These are phyloP conservation scores for Amphipyra berbera DNA, from an alignment of 2,888 invertebrate species.

Conservation along the genomic window DNA sequence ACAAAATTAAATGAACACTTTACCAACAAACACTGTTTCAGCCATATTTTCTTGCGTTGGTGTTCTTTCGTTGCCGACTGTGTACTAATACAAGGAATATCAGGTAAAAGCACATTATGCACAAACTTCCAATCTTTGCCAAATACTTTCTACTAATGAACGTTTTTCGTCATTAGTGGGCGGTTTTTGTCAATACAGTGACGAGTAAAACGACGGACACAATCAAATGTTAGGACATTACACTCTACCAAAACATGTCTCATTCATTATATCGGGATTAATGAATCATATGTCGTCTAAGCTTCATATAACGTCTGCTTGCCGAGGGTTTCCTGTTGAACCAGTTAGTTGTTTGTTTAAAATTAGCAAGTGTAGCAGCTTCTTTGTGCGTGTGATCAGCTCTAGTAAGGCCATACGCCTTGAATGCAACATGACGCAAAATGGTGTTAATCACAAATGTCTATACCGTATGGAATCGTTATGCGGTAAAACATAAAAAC, in stretches of 20 bases:
- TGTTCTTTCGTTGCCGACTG: slow-evolving; percentile 75
- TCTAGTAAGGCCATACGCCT: slow-evolving; percentile 12
- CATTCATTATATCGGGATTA: slow-evolving; percentile 69
- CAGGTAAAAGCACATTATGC: slow-evolving; percentile 74
- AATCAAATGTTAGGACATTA: slow-evolving; percentile 72
- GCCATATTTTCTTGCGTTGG: slow-evolving; percentile 75
- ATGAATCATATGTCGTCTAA: slow-evolving; percentile 67
- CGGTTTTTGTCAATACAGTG: slow-evolving; percentile 64
- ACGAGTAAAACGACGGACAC: slow-evolving; percentile 57
- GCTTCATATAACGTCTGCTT: slow-evolving; percentile 50
- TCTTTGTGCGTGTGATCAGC: slow-evolving; percentile 21
- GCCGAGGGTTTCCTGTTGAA: slow-evolving; percentile 52
- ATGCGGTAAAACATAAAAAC: not conserved
- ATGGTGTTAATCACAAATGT: slow-evolving; percentile 40
- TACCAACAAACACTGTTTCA: slow-evolving; percentile 82
- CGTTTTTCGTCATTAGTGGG: slow-evolving; percentile 68
- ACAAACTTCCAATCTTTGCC: slow-evolving; percentile 76
- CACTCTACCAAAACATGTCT: slow-evolving; percentile 69
- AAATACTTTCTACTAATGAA: slow-evolving; percentile 81
- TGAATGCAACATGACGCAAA: slow-evolving; percentile 19
- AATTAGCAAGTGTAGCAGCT: slow-evolving; percentile 42
- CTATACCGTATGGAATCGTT: not conserved
- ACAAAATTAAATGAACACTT: slow-evolving; percentile 61
- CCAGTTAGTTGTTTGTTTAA: slow-evolving; percentile 43
- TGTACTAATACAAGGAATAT: slow-evolving; percentile 75